Base-by-base conservation (phyloP, 2,113 vertebrate species). In the Gadus macrocephalus region DNA sequence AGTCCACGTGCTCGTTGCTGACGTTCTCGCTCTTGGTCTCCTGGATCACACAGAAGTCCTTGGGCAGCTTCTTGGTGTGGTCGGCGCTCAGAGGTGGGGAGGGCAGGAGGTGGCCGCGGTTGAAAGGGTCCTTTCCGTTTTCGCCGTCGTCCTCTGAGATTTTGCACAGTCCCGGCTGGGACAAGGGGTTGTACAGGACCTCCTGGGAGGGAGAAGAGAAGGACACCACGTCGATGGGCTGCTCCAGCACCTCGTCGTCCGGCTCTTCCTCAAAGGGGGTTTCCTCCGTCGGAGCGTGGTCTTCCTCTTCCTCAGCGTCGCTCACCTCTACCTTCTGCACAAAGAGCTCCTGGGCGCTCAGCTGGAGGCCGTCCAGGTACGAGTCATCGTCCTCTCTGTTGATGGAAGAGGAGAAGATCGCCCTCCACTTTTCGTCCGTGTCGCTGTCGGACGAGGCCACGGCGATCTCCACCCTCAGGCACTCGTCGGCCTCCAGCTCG, bases 11-110 rank as follows among this genome's bases (percentile, higher is more conserved):
- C 70, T 93, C 92, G 3, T 87, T 92, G 60, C 91, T 92, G 4
- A 93, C 90, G 12, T 92, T 92, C 78, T 90, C 87, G 14, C 90
- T 93, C 75, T 87, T 91, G 25, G 89, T 92, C 80, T 92, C 90
- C 75, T 93, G 91, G 78, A 91, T 91, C 19, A 93, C 92, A 70
- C 91, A 93, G 63, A 91, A 93, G 76, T 93, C 92, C 84, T 92
- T 91, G 0, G 92, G 92, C 31, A 91, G 60, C 74, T 90, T 93
- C 79, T 92, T 92, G 80, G 28, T 70, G 28, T 71, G 62, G 28
- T 92, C 89, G 31, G 69, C 63, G 7, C 25, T 83, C 38, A 60
- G 55, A 9, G 79, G 72, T 66, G 70, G 70, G 60, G 63, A 66
- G 38, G 70, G 73, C 7, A 78, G 72, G 70, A 84, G 74, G 1